phyloP scores from a whole-genome alignment of 2,113 vertebrate genomes.

The Amia ocellicauda region DNA sequence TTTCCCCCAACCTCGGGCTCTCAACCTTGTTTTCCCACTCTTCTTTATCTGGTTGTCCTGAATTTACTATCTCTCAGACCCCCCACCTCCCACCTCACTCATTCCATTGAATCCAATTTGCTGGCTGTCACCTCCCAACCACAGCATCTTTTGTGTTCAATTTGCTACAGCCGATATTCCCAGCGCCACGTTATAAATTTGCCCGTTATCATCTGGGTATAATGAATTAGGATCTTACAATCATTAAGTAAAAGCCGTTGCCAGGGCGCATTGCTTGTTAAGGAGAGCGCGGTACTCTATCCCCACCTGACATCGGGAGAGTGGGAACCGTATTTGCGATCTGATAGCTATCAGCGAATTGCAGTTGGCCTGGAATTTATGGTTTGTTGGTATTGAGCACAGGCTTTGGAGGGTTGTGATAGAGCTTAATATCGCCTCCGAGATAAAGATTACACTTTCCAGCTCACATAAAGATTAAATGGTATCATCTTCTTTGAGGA shows the following conservation, averaged over 20 bases:
- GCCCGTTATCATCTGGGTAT: background rate
- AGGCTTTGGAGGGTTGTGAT: background rate
- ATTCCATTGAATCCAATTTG: background rate
- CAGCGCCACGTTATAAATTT: background rate
- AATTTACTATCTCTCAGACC: background rate
- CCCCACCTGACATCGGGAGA: too few relatives aligned
- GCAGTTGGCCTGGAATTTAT: background rate
- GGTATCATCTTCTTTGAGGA: constrained; percentile 8
- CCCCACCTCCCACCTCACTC: background rate
- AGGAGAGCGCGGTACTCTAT: constrained; percentile 3
- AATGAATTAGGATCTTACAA: background rate
- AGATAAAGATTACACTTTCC: constrained; percentile 7
- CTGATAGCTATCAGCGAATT: background rate
- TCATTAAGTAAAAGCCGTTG: background rate
- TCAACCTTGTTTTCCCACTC: too few relatives aligned
- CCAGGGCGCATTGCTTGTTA: background rate
- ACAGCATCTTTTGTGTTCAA: background rate
- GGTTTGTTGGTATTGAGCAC: constrained; percentile 21
- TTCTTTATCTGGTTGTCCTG: too few relatives aligned
- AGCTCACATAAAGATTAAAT: constrained; percentile 13
- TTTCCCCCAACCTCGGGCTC: too few relatives aligned
- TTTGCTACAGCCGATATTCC: background rate
- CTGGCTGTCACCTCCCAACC: background rate
- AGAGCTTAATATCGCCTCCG: constrained; percentile 9
- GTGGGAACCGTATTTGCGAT: background rate